Percentiles rank a stretch among this genome's conserved stretches.
Evolutionary conservation across 2,888 invertebrate species (phyloP).

Genomic region (Stegana nigrithorax): DNA sequence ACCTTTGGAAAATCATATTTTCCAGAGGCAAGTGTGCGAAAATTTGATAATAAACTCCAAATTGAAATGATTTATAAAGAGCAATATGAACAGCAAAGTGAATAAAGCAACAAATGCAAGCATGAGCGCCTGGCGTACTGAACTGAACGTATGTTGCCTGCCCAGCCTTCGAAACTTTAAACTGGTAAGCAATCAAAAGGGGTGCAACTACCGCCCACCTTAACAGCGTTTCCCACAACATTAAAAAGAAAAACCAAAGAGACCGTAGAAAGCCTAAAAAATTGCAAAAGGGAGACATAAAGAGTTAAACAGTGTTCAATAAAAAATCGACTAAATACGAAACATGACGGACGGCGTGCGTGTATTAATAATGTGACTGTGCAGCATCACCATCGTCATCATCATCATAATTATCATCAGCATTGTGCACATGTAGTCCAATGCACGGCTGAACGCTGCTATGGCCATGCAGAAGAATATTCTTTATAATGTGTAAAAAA

Average conservation of each 20-base stretch:
- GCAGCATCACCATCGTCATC: too few relatives aligned
- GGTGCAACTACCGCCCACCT: conserved; percentile 22
- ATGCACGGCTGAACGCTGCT: too few relatives aligned
- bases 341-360: conserved; percentile 60
- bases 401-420: conserved; percentile 17
- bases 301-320: conserved; percentile 47
- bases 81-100: too few relatives aligned
- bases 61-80: conserved; percentile 50
- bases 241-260: conserved; percentile 20
- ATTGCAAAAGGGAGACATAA: conserved; percentile 22
- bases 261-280: conserved; percentile 25
- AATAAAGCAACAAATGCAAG: conserved; percentile 7
- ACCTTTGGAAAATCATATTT: conserved; percentile 48
- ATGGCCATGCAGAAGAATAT: too few relatives aligned
- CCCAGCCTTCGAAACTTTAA: conserved; percentile 26
- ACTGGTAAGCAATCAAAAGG: conserved; percentile 23
- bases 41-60: conserved; percentile 53
- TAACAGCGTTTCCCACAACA: conserved; percentile 23
- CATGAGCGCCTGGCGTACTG: not conserved
- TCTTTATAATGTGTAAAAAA: conserved; percentile 63
- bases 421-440: conserved; percentile 11
- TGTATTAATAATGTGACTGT: conserved; percentile 55
- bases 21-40: conserved; percentile 55
- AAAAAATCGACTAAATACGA: conserved; percentile 56
- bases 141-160: not conserved